Conservation (phyloP, 1,140 invertebrate genomes). For the Apocrypta bakeri region DNA sequence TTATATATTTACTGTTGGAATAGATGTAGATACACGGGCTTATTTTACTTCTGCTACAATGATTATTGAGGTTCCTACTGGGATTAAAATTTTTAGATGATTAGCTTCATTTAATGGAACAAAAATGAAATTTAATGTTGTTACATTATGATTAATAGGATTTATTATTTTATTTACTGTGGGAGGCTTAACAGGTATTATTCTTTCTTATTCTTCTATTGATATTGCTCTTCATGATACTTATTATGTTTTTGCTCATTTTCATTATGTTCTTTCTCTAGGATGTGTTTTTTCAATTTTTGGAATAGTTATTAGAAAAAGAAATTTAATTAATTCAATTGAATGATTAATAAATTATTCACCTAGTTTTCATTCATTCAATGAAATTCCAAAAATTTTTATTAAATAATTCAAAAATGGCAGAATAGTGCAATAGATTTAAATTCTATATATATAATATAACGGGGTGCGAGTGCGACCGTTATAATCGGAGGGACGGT, state of each 20-base stretch:
- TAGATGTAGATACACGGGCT: constrained; percentile 82
- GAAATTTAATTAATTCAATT: neutral
- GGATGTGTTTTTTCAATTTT: constrained; percentile 83
- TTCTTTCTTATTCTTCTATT: constrained; percentile 77
- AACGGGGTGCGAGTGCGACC: too few relatives aligned
- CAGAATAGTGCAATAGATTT: constrained; percentile 61
- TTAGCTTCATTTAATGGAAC: constrained; percentile 63
- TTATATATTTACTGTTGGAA: constrained; percentile 83
- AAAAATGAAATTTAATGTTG: constrained; percentile 76
- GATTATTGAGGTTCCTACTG: constrained; percentile 81
- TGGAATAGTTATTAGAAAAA: constrained; percentile 75
- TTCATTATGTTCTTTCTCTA: constrained; percentile 82
- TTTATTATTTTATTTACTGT: constrained; percentile 78
- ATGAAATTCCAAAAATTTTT: constrained; percentile 53
- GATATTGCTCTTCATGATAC: constrained; percentile 84
- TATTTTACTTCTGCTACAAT: constrained; percentile 84
- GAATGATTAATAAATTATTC: neutral
- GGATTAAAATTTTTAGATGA: constrained; percentile 81
- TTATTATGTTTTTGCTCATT: constrained; percentile 86
- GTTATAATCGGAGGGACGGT: too few relatives aligned
- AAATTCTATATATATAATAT: neutral
- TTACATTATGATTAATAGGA: constrained; percentile 75
- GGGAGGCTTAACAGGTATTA: constrained; percentile 79
- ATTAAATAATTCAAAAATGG: constrained; percentile 56
- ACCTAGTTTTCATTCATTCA: constrained; percentile 3